These are phyloP conservation scores for Pachyuromys duprasi DNA, from an alignment of 2,797 vertebrate genomes.

Conservation along the genomic window DNA sequence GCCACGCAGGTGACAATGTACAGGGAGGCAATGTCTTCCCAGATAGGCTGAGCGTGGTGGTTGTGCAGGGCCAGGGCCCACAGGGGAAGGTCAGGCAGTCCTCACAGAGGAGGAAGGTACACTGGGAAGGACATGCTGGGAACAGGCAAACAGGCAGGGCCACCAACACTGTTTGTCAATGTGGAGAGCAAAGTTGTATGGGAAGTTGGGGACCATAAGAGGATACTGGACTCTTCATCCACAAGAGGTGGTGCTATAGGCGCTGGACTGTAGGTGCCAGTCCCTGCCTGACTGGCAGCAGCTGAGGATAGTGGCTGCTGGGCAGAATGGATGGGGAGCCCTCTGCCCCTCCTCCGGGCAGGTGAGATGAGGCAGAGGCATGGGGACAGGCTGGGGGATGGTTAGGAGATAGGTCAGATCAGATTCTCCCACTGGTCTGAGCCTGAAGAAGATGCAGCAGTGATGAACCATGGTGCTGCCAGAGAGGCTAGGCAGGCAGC, in stretches of 20 bases:
- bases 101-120: background rate
- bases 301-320: accelerated
- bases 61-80: background rate
- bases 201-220: background rate
- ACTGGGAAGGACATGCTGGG: background rate
- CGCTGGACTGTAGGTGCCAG: too few relatives aligned
- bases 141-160: background rate
- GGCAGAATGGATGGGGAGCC: background rate
- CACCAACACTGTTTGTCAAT: background rate
- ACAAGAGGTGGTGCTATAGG: too few relatives aligned
- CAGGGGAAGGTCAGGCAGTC: background rate
- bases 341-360: accelerated
- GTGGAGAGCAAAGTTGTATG: background rate
- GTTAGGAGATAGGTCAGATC: background rate
- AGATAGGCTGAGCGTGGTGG: too few relatives aligned
- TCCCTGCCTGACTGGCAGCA: accelerated
- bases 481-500: background rate
- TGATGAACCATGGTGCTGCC: background rate
- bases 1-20: accelerated
- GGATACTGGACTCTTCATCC: background rate
- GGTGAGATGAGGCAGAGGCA: background rate
- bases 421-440: background rate
- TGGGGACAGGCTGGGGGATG: background rate
- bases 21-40: background rate
- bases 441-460: too few relatives aligned